Evolutionary conservation across 2,888 invertebrate species (phyloP), one percentile per base, ranked within the genome.

Genomic region (Drosophila helvetica): DNA sequence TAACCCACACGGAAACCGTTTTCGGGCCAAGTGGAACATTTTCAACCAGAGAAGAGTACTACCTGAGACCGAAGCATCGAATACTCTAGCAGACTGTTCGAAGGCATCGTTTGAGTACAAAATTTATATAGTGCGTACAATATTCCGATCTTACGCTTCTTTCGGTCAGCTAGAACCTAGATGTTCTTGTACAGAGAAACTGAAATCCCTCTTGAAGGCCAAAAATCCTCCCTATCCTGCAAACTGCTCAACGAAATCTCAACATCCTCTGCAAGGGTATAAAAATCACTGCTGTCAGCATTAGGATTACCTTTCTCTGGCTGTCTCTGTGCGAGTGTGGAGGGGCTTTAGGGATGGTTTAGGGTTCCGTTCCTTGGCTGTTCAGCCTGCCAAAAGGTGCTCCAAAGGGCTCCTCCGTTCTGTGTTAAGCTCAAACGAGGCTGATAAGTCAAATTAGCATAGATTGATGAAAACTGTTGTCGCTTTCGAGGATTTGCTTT

Each of bases 381-480:
- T n/a, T 46, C 19, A 46, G 17, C 57, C 18, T 64, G 57, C 70
- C 46, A 64, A 75, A 68, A 59, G 56, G 76, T 63, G 22, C 74
- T 69, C 62, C 22, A 22, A 60, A 79, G 72, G 46, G 33, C 50
- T 33, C 5, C 33, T 19, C 25, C 47, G 54, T 63, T 73, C 57
- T 55, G 50, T n/a, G 22, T 45, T 75, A 79, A 78, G 65, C 55
- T 64, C 66, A 60, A 38, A 71, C 57, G 67, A 77, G 80, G 80
- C 86, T 57, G 57, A 63, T 73, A 85, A 74, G 72, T 82, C 80
- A 85, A 88, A 82, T 79, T 86, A 82, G 68, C 77, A 73, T 82
- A 75, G 73, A 76, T 82, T 48, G 51, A 74, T 47, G 58, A 51
- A 74, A 59, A 38, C 56, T 71, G 55, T 52, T 46, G 46, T 43